Conservation (phyloP, 2,888 invertebrate genomes). For the Baccha elongata region DNA sequence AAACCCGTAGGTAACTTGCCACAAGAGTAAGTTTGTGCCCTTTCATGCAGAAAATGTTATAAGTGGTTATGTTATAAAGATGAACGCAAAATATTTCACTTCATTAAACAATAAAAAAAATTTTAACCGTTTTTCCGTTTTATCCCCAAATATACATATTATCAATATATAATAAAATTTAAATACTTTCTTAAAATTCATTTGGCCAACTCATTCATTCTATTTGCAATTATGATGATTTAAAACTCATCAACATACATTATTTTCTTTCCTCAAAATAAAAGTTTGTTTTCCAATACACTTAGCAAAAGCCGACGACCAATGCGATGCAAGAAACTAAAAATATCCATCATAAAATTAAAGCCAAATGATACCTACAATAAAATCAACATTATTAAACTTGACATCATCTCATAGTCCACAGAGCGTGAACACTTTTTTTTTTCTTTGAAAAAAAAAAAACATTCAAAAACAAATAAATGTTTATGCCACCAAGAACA, state of each 20-base stretch:
- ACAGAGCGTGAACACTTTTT: slow-evolving; percentile 15
- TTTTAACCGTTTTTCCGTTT: too few species aligned
- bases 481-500: slow-evolving; percentile 6
- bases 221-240: not conserved
- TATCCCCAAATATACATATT: too few species aligned
- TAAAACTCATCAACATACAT: not conserved
- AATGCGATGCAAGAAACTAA: not conserved
- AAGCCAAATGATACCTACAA: slow-evolving; percentile 30
- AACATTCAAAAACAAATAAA: not conserved
- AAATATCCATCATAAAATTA: slow-evolving; percentile 24
- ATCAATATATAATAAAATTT: too few species aligned
- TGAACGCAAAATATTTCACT: too few species aligned
- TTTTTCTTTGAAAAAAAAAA: not conserved
- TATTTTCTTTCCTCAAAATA: not conserved
- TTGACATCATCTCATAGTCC: slow-evolving; percentile 53
- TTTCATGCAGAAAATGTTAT: too few species aligned
- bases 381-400: slow-evolving; percentile 43
- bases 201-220: too few species aligned
- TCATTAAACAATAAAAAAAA: too few species aligned
- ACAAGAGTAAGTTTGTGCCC: too few species aligned
- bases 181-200: too few species aligned
- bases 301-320: not conserved
- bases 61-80: too few species aligned
- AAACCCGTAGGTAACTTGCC: too few species aligned
- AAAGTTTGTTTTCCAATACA: not conserved